Percentiles rank a stretch among this genome's conserved stretches.
phyloP scores from a whole-genome alignment of 2,888 invertebrate species.

The Xestoiulus laeticollis region DNA sequence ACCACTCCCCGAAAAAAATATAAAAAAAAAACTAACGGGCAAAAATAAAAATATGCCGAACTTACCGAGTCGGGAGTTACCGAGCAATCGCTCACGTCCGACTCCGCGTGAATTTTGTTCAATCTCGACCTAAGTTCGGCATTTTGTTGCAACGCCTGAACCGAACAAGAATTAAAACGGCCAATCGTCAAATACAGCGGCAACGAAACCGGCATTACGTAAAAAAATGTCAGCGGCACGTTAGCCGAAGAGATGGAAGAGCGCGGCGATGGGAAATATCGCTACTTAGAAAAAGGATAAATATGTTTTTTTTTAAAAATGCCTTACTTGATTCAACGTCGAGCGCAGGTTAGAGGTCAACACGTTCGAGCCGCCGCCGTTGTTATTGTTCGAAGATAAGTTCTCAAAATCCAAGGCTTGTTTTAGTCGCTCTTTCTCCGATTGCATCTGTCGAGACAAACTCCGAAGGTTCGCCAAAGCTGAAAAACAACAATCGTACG shows the following conservation, averaged over 20 bases:
- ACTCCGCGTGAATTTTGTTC: conserved; percentile 62
- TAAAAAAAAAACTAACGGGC: conserved; percentile 49
- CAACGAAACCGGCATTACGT: too few species aligned
- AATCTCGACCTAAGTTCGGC: conserved; percentile 72
- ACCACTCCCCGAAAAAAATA: neutral
- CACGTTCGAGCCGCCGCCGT: conserved; percentile 55
- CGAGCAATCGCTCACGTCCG: conserved; percentile 67
- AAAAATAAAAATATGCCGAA: conserved; percentile 53
- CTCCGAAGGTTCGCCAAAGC: conserved; percentile 68
- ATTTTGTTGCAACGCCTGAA: conserved; percentile 78
- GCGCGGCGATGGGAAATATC: too few species aligned
- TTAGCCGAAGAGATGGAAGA: too few species aligned
- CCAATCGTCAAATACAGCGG: neutral
- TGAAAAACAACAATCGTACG: conserved; percentile 58
- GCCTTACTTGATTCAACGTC: conserved; percentile 61
- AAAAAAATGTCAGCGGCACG: neutral
- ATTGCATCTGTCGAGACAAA: conserved; percentile 61
- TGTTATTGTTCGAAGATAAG: conserved; percentile 57
- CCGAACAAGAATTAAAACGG: conserved; percentile 57
- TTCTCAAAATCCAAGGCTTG: conserved; percentile 70
- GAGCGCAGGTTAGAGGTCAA: conserved; percentile 57
- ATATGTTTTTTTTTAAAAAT: too few species aligned
- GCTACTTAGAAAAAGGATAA: too few species aligned
- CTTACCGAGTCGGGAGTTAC: conserved; percentile 54
- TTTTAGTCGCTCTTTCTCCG: conserved; percentile 73